phyloP scores from a whole-genome alignment of 2,113 vertebrate species.

The Aix galericulata region DNA sequence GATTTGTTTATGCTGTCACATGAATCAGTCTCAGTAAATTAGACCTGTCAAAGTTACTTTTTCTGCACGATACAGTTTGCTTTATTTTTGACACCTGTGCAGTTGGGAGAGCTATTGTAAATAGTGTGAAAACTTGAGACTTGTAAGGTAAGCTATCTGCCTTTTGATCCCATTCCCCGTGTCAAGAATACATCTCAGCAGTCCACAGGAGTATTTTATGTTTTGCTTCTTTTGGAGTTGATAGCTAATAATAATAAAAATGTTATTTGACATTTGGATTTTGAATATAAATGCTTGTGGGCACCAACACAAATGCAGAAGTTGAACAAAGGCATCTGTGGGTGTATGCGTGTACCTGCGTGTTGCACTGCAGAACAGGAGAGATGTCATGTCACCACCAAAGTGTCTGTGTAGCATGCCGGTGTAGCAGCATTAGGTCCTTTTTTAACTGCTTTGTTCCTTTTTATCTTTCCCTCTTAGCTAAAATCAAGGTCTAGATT shows the following conservation, averaged over 20 bases:
- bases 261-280: background rate
- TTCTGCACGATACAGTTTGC: constrained; percentile 59
- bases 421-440: background rate
- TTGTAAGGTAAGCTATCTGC: constrained; percentile 19
- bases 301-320: background rate
- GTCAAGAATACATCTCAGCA: background rate
- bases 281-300: background rate
- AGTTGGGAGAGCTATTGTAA: constrained; percentile 39
- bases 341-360: background rate
- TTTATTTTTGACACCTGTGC: constrained; percentile 68
- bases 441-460: background rate
- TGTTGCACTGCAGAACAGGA: background rate
- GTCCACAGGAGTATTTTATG: background rate
- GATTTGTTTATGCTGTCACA: constrained; percentile 73
- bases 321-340: background rate
- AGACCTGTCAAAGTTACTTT: constrained; percentile 73
- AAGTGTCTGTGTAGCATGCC: background rate
- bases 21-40: constrained; percentile 72
- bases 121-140: constrained; percentile 25
- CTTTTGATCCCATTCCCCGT: background rate
- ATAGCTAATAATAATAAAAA: background rate
- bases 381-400: background rate
- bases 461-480: background rate
- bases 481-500: background rate
- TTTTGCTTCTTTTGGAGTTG: background rate